Percentiles rank a stretch among this genome's conserved stretches.
phyloP scores from a whole-genome alignment of 2,797 vertebrate genomes.

The Leucoraja ocellata region DNA sequence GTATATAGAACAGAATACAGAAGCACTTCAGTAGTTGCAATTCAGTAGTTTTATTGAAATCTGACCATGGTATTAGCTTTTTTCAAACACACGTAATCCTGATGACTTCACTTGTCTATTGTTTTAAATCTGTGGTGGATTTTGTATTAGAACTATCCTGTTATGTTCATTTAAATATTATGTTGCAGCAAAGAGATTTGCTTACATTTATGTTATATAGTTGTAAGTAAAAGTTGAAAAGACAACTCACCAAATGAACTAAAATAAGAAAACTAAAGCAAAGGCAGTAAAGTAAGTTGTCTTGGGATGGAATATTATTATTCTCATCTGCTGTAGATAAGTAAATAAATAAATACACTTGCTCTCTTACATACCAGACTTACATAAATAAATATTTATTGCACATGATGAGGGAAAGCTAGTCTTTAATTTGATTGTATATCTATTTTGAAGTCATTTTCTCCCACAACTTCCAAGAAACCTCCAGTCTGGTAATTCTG shows the following conservation, averaged over 20 bases:
- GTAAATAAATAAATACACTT: neutral
- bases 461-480: neutral
- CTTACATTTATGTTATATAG: neutral
- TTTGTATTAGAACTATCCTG: neutral
- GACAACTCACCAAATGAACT: neutral
- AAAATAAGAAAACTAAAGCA: neutral
- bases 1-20: too few species aligned
- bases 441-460: neutral
- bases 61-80: too few species aligned
- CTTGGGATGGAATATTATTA: neutral
- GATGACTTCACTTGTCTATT: neutral
- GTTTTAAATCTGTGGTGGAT: neutral
- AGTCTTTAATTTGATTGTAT: neutral
- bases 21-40: too few species aligned
- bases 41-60: too few species aligned
- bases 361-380: neutral
- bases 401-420: neutral
- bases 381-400: neutral
- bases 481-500: too few species aligned
- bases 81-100: too few species aligned
- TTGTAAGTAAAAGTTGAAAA: neutral
- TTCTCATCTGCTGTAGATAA: neutral
- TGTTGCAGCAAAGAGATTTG: neutral
- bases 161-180: neutral
- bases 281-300: neutral